phyloP scores from a whole-genome alignment of 2,113 vertebrate genomes.

The Lathamus discolor region DNA sequence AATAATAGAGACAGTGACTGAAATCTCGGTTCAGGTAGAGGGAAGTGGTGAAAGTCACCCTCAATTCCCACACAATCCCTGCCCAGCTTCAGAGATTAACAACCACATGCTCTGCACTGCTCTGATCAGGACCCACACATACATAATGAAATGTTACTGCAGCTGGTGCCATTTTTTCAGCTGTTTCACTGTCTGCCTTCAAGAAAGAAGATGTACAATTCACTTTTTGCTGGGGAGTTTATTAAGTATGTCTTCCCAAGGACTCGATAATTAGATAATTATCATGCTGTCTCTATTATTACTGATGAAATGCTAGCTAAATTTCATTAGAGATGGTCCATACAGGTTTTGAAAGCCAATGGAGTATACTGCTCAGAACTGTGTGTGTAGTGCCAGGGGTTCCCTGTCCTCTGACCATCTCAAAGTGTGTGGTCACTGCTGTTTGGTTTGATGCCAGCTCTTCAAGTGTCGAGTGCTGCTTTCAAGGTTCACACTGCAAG shows the following conservation, averaged over 20 bases:
- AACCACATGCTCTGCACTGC: neutral
- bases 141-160: neutral
- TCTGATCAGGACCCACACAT: neutral
- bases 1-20: neutral
- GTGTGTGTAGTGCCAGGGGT: neutral
- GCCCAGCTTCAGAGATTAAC: neutral
- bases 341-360: neutral
- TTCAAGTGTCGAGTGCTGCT: neutral
- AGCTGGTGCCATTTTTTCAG: neutral
- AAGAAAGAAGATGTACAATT: neutral
- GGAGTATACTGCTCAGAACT: neutral
- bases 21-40: neutral
- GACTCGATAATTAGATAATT: neutral
- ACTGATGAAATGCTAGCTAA: neutral
- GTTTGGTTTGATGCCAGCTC: conserved; percentile 39
- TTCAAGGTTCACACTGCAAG: conserved; percentile 34
- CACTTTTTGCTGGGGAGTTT: neutral
- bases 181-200: neutral
- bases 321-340: neutral
- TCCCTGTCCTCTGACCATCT: conserved; percentile 24
- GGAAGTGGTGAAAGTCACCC: neutral
- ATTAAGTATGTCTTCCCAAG: neutral
- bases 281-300: neutral
- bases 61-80: neutral
- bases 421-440: conserved; percentile 10